phyloP scores from a whole-genome alignment of 2,888 invertebrate species.

The Liopterus haemorrhoidalis region DNA sequence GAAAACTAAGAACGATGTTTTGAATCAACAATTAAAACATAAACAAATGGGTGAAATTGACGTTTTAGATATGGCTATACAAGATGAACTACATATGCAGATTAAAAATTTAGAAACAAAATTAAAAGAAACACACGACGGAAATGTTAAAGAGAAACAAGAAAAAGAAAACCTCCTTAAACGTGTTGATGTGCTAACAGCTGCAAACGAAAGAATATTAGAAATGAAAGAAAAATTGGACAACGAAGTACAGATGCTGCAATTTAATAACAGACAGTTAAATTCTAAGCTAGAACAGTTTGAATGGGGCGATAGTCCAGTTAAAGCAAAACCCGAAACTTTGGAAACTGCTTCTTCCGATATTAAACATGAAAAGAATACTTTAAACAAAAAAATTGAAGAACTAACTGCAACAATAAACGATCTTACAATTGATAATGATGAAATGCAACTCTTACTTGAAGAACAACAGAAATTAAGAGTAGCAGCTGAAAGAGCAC shows the following conservation, averaged over 20 bases:
- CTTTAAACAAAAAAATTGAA: conserved; percentile 42
- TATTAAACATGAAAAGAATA: conserved; percentile 20
- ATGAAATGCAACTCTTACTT: conserved; percentile 53
- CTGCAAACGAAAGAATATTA: conserved; percentile 69
- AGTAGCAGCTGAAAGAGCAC: conserved; percentile 38
- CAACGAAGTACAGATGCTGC: conserved; percentile 65
- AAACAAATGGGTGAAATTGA: conserved; percentile 51
- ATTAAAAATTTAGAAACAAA: conserved; percentile 60
- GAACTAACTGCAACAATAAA: conserved; percentile 52
- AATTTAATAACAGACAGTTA: conserved; percentile 64
- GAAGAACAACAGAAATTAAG: conserved; percentile 49
- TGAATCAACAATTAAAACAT: conserved; percentile 52
- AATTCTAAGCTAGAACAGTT: conserved; percentile 58
- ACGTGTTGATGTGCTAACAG: conserved; percentile 65
- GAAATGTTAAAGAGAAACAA: conserved; percentile 54
- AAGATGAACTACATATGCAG: conserved; percentile 71
- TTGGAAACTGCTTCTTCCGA: not conserved
- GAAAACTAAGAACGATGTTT: conserved; percentile 61
- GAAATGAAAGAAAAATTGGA: conserved; percentile 80
- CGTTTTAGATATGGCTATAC: conserved; percentile 70
- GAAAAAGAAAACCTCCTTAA: conserved; percentile 67
- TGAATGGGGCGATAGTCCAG: conserved; percentile 46
- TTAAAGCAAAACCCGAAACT: conserved; percentile 4
- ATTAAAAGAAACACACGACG: conserved; percentile 53
- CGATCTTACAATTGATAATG: conserved; percentile 57